phyloP scores from a whole-genome alignment of 2,797 vertebrate genomes.

The Falco concolor region DNA sequence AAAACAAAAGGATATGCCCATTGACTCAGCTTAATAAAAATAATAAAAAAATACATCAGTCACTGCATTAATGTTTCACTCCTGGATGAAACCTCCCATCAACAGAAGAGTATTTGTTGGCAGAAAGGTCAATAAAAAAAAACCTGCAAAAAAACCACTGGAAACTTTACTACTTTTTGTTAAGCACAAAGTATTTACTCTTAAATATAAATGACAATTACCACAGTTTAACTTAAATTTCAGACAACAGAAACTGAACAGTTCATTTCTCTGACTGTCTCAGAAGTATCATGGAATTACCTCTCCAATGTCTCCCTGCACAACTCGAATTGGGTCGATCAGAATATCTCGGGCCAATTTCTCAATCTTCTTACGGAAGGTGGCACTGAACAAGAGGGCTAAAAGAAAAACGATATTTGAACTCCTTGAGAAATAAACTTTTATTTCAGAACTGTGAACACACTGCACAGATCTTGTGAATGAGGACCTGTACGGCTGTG shows the following conservation, averaged over 20 bases:
- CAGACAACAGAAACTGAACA: not conserved
- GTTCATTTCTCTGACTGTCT: not conserved
- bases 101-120: not conserved
- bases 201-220: not conserved
- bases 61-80: not conserved
- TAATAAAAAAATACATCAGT: not conserved
- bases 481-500: not conserved
- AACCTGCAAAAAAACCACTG: no score
- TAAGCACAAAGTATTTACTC: not conserved
- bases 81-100: not conserved
- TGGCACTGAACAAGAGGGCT: slow-evolving; percentile 97
- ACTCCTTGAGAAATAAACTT: not conserved
- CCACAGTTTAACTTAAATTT: not conserved
- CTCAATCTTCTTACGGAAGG: slow-evolving; percentile 98
- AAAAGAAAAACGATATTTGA: slow-evolving; percentile 33
- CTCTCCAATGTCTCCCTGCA: slow-evolving; percentile 98
- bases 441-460: not conserved
- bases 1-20: not conserved
- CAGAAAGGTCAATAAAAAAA: not conserved
- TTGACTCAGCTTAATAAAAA: not conserved
- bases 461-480: not conserved
- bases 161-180: not conserved
- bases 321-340: slow-evolving; percentile 93
- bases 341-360: slow-evolving; percentile 94
- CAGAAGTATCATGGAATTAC: slow-evolving; percentile 58